Conservation (phyloP, 2,888 invertebrate species). For the Bruchidius siliquastri region DNA sequence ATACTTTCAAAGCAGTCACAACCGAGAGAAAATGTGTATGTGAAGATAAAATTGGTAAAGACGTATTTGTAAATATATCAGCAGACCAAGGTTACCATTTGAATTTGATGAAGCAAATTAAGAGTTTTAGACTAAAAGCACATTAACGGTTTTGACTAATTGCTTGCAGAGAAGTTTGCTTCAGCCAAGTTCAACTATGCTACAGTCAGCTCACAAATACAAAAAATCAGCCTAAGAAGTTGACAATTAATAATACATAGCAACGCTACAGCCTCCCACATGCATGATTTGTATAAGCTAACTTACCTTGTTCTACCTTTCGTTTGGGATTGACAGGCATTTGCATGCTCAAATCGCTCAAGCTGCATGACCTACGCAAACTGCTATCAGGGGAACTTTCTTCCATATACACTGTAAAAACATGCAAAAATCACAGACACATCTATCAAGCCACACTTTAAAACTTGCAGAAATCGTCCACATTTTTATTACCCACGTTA, state of each 20-base stretch:
- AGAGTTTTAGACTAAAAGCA: no score
- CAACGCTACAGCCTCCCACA: neutral
- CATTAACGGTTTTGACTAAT: no score
- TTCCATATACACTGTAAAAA: constrained; percentile 42
- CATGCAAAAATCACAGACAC: constrained; percentile 31
- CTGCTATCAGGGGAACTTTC: constrained; percentile 51
- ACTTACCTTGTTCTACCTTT: constrained; percentile 42
- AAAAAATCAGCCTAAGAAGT: neutral
- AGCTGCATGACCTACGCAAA: constrained; percentile 74
- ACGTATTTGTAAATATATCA: no score
- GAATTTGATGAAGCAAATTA: no score
- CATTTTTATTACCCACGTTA: no score
- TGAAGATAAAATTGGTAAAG: no score
- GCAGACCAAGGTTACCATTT: no score
- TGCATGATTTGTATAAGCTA: constrained; percentile 1
- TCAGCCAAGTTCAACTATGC: no score
- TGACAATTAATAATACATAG: constrained; percentile 3
- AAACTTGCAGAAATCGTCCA: neutral
- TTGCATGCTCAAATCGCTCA: constrained; percentile 61
- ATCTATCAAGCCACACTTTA: neutral
- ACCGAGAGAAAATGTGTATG: no score
- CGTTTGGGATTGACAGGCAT: constrained; percentile 37
- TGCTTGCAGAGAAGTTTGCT: no score
- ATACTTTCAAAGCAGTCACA: no score
- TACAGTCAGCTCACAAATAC: no score